Evolutionary conservation across 2,113 vertebrate genomes (phyloP).

Genomic region (Apaloderma vittatum): DNA sequence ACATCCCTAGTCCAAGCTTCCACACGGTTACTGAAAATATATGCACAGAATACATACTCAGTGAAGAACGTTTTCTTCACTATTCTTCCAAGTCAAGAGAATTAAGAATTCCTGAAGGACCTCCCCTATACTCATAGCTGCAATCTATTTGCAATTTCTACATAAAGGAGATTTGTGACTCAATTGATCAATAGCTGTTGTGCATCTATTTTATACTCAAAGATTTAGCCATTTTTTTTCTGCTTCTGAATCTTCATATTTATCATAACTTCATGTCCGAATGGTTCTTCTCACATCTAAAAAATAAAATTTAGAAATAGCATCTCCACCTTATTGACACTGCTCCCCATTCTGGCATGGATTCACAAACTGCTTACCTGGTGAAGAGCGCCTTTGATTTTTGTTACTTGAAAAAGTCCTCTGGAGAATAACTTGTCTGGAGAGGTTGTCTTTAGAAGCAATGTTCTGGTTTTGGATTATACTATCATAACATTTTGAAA

Average conservation of each 20-base stretch:
- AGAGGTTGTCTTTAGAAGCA: not conserved
- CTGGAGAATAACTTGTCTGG: not conserved
- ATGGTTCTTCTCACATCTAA: not conserved
- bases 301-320: not conserved
- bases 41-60: not conserved
- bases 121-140: not conserved
- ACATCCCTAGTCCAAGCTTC: conserved; percentile 97
- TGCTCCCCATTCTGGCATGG: not conserved
- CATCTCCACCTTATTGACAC: not conserved
- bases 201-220: not conserved
- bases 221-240: not conserved
- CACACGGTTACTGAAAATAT: conserved; percentile 89
- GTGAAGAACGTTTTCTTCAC: not conserved
- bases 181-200: not conserved
- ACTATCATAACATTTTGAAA: not conserved
- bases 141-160: not conserved
- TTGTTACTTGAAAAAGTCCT: not conserved
- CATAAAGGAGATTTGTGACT: not conserved
- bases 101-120: not conserved
- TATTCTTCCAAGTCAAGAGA: not conserved
- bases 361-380: not conserved
- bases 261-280: not conserved
- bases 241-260: not conserved
- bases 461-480: not conserved
- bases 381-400: not conserved